These are phyloP conservation scores for Allolobophora icterica DNA, from an alignment of 2,888 invertebrate species.

Conservation along the genomic window DNA sequence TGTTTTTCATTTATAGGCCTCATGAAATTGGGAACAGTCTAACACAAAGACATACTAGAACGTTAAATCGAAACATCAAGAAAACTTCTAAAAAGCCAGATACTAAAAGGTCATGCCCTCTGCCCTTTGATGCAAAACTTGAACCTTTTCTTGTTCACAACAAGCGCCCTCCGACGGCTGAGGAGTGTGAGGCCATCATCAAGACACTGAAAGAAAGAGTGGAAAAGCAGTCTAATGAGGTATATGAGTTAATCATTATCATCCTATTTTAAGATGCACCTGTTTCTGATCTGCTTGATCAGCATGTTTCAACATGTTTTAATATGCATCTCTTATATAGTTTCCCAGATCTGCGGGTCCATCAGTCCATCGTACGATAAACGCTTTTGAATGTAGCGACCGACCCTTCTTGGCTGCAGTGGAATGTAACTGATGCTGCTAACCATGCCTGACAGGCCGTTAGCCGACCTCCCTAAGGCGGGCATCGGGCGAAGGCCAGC, in stretches of 20 bases:
- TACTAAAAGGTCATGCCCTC: neutral
- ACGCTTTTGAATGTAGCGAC: no score
- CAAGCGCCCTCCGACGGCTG: neutral
- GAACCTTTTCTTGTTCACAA: neutral
- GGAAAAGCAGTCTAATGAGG: neutral
- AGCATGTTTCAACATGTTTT: no score
- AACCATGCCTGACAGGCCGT: no score
- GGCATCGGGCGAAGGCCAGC: no score
- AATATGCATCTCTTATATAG: no score
- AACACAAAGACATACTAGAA: neutral
- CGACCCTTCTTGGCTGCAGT: no score
- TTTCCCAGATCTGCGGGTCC: no score
- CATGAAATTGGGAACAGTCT: neutral
- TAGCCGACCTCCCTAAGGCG: no score
- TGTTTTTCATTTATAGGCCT: neutral
- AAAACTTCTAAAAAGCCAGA: neutral
- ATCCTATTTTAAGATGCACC: no score
- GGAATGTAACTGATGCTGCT: no score
- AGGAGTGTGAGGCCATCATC: slow-evolving; percentile 17
- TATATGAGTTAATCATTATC: neutral
- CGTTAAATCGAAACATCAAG: neutral
- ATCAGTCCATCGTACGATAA: no score
- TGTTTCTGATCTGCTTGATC: no score
- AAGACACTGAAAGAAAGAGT: neutral
- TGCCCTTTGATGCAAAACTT: neutral